Evolutionary conservation across 2,113 vertebrate species (phyloP).

Genomic region (Bubalus kerabau): DNA sequence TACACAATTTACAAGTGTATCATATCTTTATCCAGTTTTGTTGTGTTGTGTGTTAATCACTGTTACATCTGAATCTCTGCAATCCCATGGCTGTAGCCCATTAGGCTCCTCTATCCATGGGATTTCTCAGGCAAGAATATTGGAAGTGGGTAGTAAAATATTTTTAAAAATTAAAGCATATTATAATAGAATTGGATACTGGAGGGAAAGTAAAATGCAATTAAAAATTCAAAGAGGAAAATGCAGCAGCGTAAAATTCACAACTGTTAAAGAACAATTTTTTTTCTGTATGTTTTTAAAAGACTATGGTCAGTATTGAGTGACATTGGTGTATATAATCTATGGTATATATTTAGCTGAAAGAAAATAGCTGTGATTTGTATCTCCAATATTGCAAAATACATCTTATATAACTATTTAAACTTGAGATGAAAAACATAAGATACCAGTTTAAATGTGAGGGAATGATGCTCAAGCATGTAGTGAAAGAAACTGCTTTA

Average conservation of each 20-base stretch:
- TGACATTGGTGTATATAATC: not conserved
- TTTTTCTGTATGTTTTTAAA: not conserved
- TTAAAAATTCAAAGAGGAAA: not conserved
- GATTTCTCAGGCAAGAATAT: not conserved
- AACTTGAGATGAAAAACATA: not conserved
- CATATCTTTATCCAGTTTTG: not conserved
- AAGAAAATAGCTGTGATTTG: not conserved
- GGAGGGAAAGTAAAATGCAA: not conserved
- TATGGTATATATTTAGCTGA: not conserved
- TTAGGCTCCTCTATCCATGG: not conserved
- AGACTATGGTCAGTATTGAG: rapidly evolving
- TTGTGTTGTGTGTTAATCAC: not conserved
- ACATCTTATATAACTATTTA: not conserved
- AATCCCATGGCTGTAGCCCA: not conserved
- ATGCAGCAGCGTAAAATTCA: not conserved
- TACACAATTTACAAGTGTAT: not conserved
- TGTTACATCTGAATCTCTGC: not conserved
- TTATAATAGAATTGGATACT: not conserved
- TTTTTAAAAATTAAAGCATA: not conserved
- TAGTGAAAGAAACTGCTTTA: rapidly evolving
- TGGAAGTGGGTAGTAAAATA: not conserved
- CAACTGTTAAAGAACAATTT: not conserved
- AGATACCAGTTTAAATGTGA: not conserved
- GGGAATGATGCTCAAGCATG: rapidly evolving
- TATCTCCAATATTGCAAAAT: not conserved